A percentile compares a stretch with the other conserved stretches of the same genome.
These are phyloP conservation scores for Calliscelio sp. DNA, from an alignment of 2,888 invertebrate genomes.

Conservation along the genomic window DNA sequence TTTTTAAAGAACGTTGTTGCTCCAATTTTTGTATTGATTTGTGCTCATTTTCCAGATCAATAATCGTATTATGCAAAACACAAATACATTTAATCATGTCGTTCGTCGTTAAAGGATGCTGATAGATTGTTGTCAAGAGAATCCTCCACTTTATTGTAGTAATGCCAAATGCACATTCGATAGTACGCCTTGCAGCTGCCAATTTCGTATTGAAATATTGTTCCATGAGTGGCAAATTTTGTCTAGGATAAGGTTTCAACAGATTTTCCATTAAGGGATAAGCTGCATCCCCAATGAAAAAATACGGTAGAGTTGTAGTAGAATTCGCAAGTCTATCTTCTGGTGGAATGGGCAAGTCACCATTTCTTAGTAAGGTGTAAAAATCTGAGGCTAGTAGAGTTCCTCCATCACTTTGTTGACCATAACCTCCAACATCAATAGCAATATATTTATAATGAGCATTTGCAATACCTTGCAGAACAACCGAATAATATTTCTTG, in stretches of 20 bases:
- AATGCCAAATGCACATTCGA: conserved; percentile 1
- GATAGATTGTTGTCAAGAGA: too few species aligned
- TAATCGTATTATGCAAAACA: too few species aligned
- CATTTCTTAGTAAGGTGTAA: background rate
- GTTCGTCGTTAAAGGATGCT: too few species aligned
- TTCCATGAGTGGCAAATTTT: background rate
- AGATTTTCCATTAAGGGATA: conserved; percentile 3
- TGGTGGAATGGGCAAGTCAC: background rate
- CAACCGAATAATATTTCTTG: background rate
- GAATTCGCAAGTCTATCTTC: background rate
- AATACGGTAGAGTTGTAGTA: background rate
- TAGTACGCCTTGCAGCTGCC: background rate
- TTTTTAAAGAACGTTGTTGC: too few species aligned
- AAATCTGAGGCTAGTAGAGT: background rate
- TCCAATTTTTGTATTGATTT: too few species aligned
- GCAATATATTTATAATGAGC: background rate
- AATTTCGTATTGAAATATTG: background rate
- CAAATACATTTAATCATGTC: too few species aligned
- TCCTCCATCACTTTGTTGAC: conserved; percentile 3
- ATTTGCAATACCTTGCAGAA: conserved; percentile 5
- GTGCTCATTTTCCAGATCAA: too few species aligned
- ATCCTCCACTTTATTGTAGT: too few species aligned
- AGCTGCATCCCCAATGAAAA: background rate
- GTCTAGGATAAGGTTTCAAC: background rate
- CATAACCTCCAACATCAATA: background rate